phyloP scores from a whole-genome alignment of 2,797 vertebrate genomes.

The Protosalanx chinensis region DNA sequence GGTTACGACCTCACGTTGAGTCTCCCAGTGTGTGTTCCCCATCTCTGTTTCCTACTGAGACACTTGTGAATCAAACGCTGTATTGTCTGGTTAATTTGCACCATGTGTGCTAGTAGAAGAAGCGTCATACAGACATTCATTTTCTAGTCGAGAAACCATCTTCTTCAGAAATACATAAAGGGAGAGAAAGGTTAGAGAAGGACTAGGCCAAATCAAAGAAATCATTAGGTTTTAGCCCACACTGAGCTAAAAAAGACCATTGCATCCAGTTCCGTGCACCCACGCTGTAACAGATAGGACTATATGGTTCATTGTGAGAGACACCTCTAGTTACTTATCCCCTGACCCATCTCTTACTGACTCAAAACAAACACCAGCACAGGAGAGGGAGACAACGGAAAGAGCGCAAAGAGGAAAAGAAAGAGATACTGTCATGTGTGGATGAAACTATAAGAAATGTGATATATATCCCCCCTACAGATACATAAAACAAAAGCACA shows the following conservation, averaged over 20 bases:
- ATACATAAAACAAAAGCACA: background rate
- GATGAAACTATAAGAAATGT: too few species aligned
- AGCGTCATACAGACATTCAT: too few species aligned
- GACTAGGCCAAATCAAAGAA: background rate
- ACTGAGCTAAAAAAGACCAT: background rate
- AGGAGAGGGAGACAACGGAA: too few species aligned
- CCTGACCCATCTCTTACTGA: background rate
- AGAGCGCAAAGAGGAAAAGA: too few species aligned
- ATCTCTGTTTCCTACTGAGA: conserved; percentile 4
- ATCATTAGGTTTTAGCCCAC: background rate
- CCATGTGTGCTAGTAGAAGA: conserved; percentile 29
- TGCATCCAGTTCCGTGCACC: background rate
- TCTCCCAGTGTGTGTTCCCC: conserved; percentile 3
- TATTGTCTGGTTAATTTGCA: conserved; percentile 30
- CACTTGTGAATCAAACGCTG: conserved; percentile 34
- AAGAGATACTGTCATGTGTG: too few species aligned
- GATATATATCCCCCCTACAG: too few species aligned
- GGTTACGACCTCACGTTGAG: background rate
- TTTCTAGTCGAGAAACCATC: too few species aligned
- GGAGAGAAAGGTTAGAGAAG: background rate
- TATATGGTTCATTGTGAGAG: too few species aligned
- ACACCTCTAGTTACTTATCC: too few species aligned
- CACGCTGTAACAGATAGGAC: too few species aligned
- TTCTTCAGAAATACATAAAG: background rate
- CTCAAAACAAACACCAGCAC: background rate